A percentile compares a stretch with the other conserved stretches of the same genome.
Evolutionary conservation across 2,888 invertebrate genomes (phyloP).

Genomic region (Odontocerum albicorne): DNA sequence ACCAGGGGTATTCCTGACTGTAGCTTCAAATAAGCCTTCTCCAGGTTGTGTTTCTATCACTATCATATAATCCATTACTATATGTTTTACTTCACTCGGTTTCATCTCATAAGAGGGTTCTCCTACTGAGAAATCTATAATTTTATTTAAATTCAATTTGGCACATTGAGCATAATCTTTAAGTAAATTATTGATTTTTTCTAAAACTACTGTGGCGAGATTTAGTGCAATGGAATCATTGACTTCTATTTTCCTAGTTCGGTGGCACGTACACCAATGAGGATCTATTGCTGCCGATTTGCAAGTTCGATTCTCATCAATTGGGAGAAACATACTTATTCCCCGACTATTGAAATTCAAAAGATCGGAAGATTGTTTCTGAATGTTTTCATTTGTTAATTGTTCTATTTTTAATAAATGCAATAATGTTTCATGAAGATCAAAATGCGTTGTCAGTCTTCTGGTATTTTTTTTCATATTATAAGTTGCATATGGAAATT

Average conservation of each 20-base stretch:
- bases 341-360: conserved; percentile 56
- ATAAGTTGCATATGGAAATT: conserved; percentile 61
- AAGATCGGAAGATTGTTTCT: conserved; percentile 43
- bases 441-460: conserved; percentile 81
- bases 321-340: conserved; percentile 75
- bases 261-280: conserved; percentile 89
- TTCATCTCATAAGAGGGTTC: conserved; percentile 46
- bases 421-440: conserved; percentile 76
- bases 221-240: conserved; percentile 58
- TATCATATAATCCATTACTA: conserved; percentile 64
- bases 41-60: conserved; percentile 68
- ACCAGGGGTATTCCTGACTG: conserved; percentile 54
- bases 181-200: conserved; percentile 66
- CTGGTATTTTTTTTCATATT: conserved; percentile 68
- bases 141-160: conserved; percentile 59
- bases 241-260: conserved; percentile 58
- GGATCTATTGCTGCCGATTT: conserved; percentile 73
- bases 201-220: conserved; percentile 64
- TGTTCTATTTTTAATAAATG: conserved; percentile 64
- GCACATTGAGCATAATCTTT: conserved; percentile 66
- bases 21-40: conserved; percentile 76
- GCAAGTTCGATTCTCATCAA: conserved; percentile 75
- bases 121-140: conserved; percentile 70
- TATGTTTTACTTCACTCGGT: conserved; percentile 44
- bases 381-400: conserved; percentile 48